Conservation (phyloP, 2,888 invertebrate genomes). For the Cremastobaeus sp. region DNA sequence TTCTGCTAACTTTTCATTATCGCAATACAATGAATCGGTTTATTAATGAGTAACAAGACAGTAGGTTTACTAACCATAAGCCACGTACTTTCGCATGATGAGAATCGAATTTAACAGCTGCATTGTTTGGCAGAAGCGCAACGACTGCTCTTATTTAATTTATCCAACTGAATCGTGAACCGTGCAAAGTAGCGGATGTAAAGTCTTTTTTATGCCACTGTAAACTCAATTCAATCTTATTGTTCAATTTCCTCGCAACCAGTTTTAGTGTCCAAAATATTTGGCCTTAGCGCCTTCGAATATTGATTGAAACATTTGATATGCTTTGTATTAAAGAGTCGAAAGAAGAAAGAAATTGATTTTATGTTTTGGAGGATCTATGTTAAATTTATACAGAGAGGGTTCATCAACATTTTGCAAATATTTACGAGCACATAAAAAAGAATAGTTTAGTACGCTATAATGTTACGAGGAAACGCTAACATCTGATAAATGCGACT, state of each 20-base stretch:
- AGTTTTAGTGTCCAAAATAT: conserved; percentile 13
- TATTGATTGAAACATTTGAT: no score
- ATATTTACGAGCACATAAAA: conserved; percentile 32
- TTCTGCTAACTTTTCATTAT: conserved; percentile 19
- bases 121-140: conserved; percentile 24
- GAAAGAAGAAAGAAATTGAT: no score
- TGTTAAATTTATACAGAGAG: conserved; percentile 26
- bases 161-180: conserved; percentile 22
- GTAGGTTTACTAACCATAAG: conserved; percentile 37
- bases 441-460: conserved; percentile 4
- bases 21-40: no score
- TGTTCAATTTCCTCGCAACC: conserved; percentile 26
- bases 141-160: conserved; percentile 25
- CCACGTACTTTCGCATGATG: conserved; percentile 22
- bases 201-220: conserved; percentile 20
- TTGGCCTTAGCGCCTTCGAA: no score
- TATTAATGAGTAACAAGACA: no score
- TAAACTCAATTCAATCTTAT: conserved; percentile 27
- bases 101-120: conserved; percentile 28
- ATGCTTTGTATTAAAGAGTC: no score
- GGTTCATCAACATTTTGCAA: conserved; percentile 27
- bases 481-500: conserved; percentile 26
- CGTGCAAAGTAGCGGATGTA: conserved; percentile 22
- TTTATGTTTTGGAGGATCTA: no score
- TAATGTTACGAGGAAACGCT: conserved; percentile 17